A percentile compares a stretch with the other conserved stretches of the same genome.
Conservation (phyloP, 2,888 invertebrate species). For the Tethea ocularis region DNA sequence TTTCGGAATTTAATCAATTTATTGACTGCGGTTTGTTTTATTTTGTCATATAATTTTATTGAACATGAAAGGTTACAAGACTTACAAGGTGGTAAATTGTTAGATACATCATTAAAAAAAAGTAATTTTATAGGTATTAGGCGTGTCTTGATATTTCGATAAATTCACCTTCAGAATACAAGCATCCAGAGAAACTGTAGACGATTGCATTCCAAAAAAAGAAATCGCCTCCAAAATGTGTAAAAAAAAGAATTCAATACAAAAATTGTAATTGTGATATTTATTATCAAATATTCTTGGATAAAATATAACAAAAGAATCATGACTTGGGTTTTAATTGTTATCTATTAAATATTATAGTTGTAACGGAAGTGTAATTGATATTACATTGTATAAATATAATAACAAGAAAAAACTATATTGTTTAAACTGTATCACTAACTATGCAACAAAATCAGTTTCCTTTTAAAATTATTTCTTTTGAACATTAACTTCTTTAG, state of each 20-base stretch:
- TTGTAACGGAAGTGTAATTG: too few relatives aligned
- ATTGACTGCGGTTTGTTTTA: background rate
- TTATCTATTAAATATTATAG: too few relatives aligned
- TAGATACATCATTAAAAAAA: too few relatives aligned
- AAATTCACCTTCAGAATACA: slow-evolving; percentile 1
- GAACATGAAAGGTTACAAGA: background rate
- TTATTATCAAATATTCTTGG: too few relatives aligned
- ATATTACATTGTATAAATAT: too few relatives aligned
- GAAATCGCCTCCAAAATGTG: background rate
- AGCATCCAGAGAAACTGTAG: background rate
- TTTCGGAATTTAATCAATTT: too few relatives aligned
- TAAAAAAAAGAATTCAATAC: background rate
- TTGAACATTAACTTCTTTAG: background rate
- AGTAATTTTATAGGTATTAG: background rate
- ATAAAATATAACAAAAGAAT: too few relatives aligned
- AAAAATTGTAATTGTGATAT: background rate
- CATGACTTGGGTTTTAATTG: too few relatives aligned
- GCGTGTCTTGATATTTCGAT: background rate
- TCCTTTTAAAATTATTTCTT: background rate
- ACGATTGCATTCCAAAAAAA: background rate
- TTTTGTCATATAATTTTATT: background rate
- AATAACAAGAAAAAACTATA: too few relatives aligned
- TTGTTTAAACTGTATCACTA: too few relatives aligned
- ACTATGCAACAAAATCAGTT: background rate
- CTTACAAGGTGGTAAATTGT: background rate